Percentiles rank a stretch among this genome's conserved stretches.
These are phyloP conservation scores for Triops longicaudatus DNA, from an alignment of 1,140 invertebrate genomes.

Conservation along the genomic window DNA sequence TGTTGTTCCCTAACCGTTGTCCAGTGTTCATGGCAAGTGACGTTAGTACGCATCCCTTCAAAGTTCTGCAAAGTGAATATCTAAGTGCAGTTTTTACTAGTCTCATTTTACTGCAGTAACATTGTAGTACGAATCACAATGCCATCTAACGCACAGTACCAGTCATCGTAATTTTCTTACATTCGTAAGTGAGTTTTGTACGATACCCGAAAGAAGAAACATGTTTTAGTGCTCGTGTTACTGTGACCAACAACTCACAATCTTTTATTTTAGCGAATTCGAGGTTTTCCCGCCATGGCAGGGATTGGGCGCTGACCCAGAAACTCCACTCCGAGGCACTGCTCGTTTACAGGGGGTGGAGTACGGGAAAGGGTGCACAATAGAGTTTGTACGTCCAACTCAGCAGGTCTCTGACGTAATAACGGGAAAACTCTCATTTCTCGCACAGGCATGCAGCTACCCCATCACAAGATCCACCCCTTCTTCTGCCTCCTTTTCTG, in stretches of 20 bases:
- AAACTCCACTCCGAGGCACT: neutral
- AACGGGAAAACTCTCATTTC: neutral
- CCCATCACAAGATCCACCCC: neutral
- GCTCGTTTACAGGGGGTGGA: too few species aligned
- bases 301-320: neutral
- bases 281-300: neutral
- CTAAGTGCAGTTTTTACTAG: too few species aligned
- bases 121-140: too few species aligned
- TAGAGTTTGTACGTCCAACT: neutral
- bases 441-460: neutral
- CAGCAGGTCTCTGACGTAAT: constrained; percentile 8
- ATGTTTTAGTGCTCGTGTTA: neutral
- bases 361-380: neutral
- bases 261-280: neutral
- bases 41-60: too few species aligned
- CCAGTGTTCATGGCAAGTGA: too few species aligned
- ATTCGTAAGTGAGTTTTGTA: too few species aligned
- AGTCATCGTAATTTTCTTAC: too few species aligned
- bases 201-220: too few species aligned
- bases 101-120: too few species aligned
- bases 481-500: neutral
- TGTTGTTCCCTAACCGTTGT: too few species aligned
- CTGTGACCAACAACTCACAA: neutral
- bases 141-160: too few species aligned
- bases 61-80: too few species aligned